These are phyloP conservation scores for Burhinus oedicnemus DNA, from an alignment of 2,113 vertebrate genomes.

Conservation along the genomic window DNA sequence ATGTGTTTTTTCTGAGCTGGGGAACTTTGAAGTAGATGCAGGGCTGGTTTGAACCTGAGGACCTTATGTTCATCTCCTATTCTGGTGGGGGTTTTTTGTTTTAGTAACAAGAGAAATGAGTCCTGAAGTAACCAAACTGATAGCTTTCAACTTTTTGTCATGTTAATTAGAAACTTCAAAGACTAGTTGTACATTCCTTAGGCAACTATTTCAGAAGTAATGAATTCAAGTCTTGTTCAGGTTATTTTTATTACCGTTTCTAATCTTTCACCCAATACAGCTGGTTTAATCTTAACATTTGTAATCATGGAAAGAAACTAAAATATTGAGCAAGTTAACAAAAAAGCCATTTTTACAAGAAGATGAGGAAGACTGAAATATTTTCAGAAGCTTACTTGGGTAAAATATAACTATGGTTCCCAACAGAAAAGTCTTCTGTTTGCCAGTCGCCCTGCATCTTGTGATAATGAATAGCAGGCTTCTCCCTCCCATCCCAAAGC, in stretches of 20 bases:
- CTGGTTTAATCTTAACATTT: slow-evolving; percentile 33
- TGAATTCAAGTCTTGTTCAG: slow-evolving; percentile 5
- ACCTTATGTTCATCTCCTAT: neutral
- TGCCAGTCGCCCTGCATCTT: neutral
- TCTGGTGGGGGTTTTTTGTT: neutral
- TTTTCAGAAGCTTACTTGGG: neutral
- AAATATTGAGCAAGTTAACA: slow-evolving; percentile 18
- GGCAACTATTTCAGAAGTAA: slow-evolving; percentile 15
- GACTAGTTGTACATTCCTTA: slow-evolving; percentile 26
- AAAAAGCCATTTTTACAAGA: neutral
- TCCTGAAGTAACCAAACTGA: slow-evolving; percentile 32
- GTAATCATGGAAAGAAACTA: neutral
- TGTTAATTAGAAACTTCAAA: slow-evolving; percentile 54
- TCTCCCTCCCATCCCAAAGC: neutral
- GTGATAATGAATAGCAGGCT: neutral
- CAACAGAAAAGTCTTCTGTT: neutral
- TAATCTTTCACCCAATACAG: neutral
- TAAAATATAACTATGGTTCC: neutral
- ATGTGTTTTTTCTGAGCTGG: neutral
- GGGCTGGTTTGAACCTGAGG: slow-evolving; percentile 43
- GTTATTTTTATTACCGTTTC: slow-evolving; percentile 51
- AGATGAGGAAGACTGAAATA: neutral
- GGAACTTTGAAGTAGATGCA: neutral
- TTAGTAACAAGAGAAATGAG: slow-evolving; percentile 25
- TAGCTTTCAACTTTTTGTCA: slow-evolving; percentile 44